Evolutionary conservation across 2,888 invertebrate genomes (phyloP), one percentile per base, ranked within the genome.

Genomic region (Acronicta leporina): DNA sequence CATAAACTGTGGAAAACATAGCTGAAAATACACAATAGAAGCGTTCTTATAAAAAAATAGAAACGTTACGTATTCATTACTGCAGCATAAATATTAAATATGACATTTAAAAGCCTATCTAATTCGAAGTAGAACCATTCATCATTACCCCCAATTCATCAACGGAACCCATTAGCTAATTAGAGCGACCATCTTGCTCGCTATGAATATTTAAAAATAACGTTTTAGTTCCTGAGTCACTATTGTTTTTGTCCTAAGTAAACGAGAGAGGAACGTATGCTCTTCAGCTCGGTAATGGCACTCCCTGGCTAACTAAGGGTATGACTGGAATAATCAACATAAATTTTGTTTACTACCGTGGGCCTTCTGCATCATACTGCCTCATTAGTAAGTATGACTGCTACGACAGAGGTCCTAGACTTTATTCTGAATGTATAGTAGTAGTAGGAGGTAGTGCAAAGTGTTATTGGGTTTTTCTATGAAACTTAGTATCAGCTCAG

Each of bases 111-210:
- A 48, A 62, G 20, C 42, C 40, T 33, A 14, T 13, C 33, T 64
- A 52, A 65, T 62, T 60, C 20, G 40, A 62, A 59, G 46, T 52
- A 56, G 44, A 27, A 16, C 14, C 47, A 59, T 72, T 63, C 40
- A 41, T 64, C 51, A 61, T 67, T 44, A 47, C 33, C 43, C 16
- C 49, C 51, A 73, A 75, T 75, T 75, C 58, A 51, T 67, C 62
- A 64, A 58, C 48, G 49, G 48, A 61, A 63, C 38, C 67, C 58
- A 75, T 75, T 75, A 67, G 66, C 25, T 69, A 64, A 75, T 73
- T 73, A 60, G 13, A 46, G 25, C 42, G 40, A 47, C 59, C 69
- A 56, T 58, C 42, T 59, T 43, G 7, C 13, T 35, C n/a, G 11
- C n/a, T 25, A 38, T 50, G 41, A 57, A 68, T 53, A 63, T 57